phyloP scores from a whole-genome alignment of 2,888 invertebrate genomes.

The Aleiodes testaceus region DNA sequence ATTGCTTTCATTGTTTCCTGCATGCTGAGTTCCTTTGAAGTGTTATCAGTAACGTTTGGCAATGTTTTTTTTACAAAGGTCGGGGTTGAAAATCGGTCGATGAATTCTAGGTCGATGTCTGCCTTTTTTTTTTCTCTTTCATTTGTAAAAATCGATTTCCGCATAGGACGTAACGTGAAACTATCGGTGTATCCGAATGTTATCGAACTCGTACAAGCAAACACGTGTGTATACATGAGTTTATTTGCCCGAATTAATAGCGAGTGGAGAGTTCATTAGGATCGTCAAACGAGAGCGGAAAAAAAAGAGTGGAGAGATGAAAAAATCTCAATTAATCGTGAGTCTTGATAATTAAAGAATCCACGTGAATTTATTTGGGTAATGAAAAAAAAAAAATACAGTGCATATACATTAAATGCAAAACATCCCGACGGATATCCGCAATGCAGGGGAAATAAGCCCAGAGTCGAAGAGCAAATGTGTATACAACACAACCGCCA shows the following conservation, averaged over 20 bases:
- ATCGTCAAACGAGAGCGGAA: not conserved
- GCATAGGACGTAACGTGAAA: conserved; percentile 1
- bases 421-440: conserved; percentile 38
- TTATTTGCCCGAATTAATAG: no score
- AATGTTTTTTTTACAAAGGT: conserved; percentile 18
- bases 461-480: conserved; percentile 19
- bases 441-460: conserved; percentile 40
- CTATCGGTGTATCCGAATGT: not conserved
- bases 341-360: not conserved
- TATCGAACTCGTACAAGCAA: not conserved
- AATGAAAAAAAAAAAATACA: conserved; percentile 10
- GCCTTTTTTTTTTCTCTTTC: not conserved
- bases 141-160: conserved; percentile 6
- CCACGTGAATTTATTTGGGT: not conserved
- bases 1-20: not conserved
- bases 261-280: no score
- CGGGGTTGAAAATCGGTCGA: conserved; percentile 13
- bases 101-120: conserved; percentile 28
- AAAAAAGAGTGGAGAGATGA: not conserved
- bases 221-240: not conserved
- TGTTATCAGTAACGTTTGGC: conserved; percentile 2
- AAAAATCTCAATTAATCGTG: not conserved
- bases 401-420: conserved; percentile 26
- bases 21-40: not conserved
- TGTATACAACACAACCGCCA: conserved; percentile 24